Percentiles rank a stretch among this genome's conserved stretches.
Conservation (phyloP, 2,113 vertebrate species). For the Psephotus haematonotus region DNA sequence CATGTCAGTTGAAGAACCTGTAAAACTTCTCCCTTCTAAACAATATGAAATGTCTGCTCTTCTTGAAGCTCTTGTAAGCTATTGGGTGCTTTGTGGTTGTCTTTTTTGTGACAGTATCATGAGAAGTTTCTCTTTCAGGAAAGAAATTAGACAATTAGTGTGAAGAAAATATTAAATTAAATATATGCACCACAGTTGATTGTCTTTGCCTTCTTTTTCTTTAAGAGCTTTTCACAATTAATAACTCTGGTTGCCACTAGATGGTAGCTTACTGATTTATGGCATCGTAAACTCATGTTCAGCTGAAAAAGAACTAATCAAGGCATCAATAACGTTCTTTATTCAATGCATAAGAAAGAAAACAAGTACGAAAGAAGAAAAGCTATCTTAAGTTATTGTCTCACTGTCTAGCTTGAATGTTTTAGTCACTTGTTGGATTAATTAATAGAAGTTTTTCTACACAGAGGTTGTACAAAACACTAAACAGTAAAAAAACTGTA, state of each 20-base stretch:
- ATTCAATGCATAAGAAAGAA: background rate
- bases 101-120: background rate
- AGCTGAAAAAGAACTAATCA: background rate
- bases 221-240: background rate
- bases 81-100: background rate
- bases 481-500: background rate
- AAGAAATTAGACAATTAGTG: background rate
- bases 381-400: background rate
- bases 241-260: background rate
- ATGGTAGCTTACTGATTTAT: background rate
- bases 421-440: background rate
- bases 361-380: background rate
- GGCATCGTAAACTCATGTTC: background rate
- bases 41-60: background rate
- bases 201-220: background rate
- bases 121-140: background rate
- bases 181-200: too few relatives aligned
- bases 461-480: background rate
- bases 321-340: background rate
- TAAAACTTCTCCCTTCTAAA: background rate
- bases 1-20: accelerated
- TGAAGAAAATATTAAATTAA: background rate
- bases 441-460: background rate
- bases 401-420: background rate
- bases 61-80: background rate